Base-by-base conservation (phyloP, 1,140 invertebrate genomes). In the Drosophila arawakana region DNA sequence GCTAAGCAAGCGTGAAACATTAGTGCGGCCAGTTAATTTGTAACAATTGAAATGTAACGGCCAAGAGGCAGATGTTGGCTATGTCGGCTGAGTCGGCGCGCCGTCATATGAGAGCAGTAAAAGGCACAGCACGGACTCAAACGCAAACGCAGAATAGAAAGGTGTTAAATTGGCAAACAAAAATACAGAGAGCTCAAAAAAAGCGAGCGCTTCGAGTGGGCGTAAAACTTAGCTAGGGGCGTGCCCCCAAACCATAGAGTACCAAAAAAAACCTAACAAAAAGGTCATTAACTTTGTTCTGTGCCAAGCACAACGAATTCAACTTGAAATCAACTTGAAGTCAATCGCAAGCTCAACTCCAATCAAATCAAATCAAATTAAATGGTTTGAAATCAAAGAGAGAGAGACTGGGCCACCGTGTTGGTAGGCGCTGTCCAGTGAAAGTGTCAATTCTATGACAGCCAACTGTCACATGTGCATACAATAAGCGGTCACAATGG, bases 41-140 rank as follows among this genome's bases (percentile, higher is more conserved):
- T 75, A 89, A 88, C 83, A 88, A 88, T 88, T 89, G 84, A 88
- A 88, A 80, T 83, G 77, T 83, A 77, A 81, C 81, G 75, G 72
- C 71, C 65, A 73, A 70, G 49, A 77, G 76, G 58, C 74, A 52
- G 34, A 15, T 50, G 21, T 30, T 46, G 47, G 66, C 54, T 54
- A 37, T 54, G 18, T 21, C 18, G 18, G 18, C 18, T 54, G 34
- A 35, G 30, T 37, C 30, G 50, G 15, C 30, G 1, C 30, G 30
- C 25, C 25, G 46, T 41, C 55, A 73, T 54, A 49, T 60, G 54
- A 46, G 34, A 37, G 52, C 15, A 66, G 72, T 81, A 81, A 84
- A 84, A 84, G 81, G 74, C 70, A 30, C 25, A 44, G 46, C 63
- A 39, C 30, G 52, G 62, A 25, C 39, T 30, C 25, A 30, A 30